Base-by-base conservation (phyloP, 2,888 invertebrate species). In the Tetheella fluctuosa region DNA sequence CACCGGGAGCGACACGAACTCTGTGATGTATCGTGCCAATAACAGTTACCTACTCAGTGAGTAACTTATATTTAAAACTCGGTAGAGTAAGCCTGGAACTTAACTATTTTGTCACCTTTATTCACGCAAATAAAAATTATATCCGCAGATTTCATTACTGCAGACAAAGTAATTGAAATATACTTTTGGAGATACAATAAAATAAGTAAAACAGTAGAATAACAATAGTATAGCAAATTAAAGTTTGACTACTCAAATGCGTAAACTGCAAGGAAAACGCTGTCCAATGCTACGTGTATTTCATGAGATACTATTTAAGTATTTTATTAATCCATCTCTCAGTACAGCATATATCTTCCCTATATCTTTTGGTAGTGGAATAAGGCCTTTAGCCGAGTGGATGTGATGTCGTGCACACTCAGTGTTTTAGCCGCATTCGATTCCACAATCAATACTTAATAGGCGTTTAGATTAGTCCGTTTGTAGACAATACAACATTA, bases 361-460 rank as follows among this genome's bases (percentile, higher is more conserved):
- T 48, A 1, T 8, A 3, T 42, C 42, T 42, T 17, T 42, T 17
- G 6, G 48, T 48, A 48, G 20, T 48, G 48, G 48, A 48, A n/a
- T 8, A 8, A 48, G 48, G n/a, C 20, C 48, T 48, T 48, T 20
- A 20, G 17, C 20, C 17, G 20, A 15, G 15, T 39, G 5, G 39
- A 39, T 39, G 39, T 20, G 20, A 20, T 2, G 10, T 20, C 48
- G 48, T 0, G 48, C 10, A 17, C 15, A 48, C 48, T 17, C 20
- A 48, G 48, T 39, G n/a, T 48, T 48, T 48, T 17, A 20, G 48
- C 10, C 8, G 10, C 48, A 12, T 48, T 48, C 48, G 20, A 48
- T 20, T 48, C 17, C 48, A 48, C 48, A 48, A 48, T 48, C 48
- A 48, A 10, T 48, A 48, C 10, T 20, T 48, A 48, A 48, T 48